Conservation (phyloP, 2,113 vertebrate species). For the Hyaena hyaena region DNA sequence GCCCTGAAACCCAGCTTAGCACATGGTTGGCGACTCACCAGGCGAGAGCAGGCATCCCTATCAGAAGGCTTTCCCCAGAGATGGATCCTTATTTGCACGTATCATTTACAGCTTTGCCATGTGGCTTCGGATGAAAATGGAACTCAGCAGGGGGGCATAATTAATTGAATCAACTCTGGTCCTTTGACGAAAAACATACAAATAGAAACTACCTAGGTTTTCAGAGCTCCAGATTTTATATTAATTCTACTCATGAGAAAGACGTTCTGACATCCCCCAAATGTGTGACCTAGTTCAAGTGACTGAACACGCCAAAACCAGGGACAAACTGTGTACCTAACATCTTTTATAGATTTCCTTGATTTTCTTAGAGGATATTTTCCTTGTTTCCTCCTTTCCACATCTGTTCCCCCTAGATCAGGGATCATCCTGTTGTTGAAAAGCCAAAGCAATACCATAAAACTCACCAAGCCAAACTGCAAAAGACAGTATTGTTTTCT, state of each 20-base stretch:
- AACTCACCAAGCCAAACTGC: background rate
- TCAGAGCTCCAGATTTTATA: background rate
- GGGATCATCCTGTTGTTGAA: background rate
- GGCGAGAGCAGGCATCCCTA: background rate
- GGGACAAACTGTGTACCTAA: background rate
- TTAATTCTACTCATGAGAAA: background rate
- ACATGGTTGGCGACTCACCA: background rate
- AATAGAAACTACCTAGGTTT: slow-evolving; percentile 4
- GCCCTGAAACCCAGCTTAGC: background rate
- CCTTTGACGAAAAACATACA: slow-evolving; percentile 45
- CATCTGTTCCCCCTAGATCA: background rate
- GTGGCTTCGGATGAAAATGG: slow-evolving; percentile 66
- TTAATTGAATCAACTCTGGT: slow-evolving; percentile 65
- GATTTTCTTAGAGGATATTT: background rate
- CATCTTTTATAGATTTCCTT: background rate
- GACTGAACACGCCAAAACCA: background rate
- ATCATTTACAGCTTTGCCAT: slow-evolving; percentile 69
- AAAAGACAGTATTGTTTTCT: background rate
- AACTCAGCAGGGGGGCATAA: slow-evolving; percentile 26
- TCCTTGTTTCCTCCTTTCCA: background rate
- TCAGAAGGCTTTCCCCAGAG: slow-evolving; percentile 31
- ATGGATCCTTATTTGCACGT: slow-evolving; percentile 51
- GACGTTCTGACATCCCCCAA: background rate
- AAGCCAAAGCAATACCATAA: background rate
- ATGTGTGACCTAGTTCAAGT: background rate